These are phyloP conservation scores for Cranoglanis bouderius DNA, from an alignment of 2,113 vertebrate species.

Conservation along the genomic window DNA sequence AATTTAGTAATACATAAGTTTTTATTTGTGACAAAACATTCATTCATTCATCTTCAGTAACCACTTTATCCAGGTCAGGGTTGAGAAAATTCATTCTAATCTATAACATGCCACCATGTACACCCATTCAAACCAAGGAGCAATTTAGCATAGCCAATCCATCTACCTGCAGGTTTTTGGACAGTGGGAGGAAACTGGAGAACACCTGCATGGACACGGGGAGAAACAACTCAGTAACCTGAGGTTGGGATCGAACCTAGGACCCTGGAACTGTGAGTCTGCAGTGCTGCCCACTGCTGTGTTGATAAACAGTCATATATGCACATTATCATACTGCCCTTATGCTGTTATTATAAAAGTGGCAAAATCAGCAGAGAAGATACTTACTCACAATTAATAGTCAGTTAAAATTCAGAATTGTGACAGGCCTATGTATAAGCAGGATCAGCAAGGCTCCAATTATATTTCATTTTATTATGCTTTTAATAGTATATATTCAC, in stretches of 20 bases:
- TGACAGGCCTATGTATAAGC: background rate
- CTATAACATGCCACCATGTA: too few relatives aligned
- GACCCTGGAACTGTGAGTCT: background rate
- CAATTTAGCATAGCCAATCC: too few relatives aligned
- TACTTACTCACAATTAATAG: background rate
- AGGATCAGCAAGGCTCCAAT: background rate
- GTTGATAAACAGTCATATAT: background rate
- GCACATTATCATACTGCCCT: background rate
- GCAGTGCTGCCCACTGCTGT: background rate
- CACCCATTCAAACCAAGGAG: too few relatives aligned
- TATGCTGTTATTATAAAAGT: background rate
- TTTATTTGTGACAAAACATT: too few relatives aligned
- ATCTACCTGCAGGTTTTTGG: background rate
- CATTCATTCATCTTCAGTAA: too few relatives aligned
- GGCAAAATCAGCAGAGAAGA: background rate
- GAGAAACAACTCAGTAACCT: background rate
- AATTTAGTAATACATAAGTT: background rate
- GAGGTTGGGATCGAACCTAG: background rate
- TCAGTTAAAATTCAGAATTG: background rate
- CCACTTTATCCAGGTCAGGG: background rate
- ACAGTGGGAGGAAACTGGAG: background rate
- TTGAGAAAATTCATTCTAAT: background rate
- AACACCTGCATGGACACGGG: background rate
- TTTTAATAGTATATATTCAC: background rate
- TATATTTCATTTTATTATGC: background rate